These are phyloP conservation scores for Rana temporaria DNA, from an alignment of 2,113 vertebrate species.

Conservation along the genomic window DNA sequence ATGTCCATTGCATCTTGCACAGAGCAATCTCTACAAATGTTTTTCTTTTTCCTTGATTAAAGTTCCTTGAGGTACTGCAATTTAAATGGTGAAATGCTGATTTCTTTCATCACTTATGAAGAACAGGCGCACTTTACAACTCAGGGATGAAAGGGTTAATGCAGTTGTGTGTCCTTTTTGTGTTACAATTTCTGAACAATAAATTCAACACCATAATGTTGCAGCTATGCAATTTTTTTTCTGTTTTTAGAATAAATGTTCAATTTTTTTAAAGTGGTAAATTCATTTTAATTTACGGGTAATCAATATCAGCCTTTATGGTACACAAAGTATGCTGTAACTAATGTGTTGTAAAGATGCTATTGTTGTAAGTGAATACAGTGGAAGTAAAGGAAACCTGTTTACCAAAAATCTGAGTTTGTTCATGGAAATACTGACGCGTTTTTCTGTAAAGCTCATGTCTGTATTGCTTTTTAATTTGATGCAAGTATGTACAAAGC, in stretches of 20 bases:
- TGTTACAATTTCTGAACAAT: slow-evolving; percentile 65
- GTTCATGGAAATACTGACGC: no score
- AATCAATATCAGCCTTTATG: slow-evolving; percentile 71
- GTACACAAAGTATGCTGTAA: slow-evolving; percentile 42
- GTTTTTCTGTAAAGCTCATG: background rate
- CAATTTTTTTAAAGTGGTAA: slow-evolving; percentile 70
- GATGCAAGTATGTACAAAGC: no score
- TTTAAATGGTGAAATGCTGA: background rate
- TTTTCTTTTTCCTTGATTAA: background rate
- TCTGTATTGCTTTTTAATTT: background rate
- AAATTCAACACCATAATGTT: slow-evolving; percentile 70
- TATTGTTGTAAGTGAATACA: slow-evolving; percentile 22
- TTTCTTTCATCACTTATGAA: slow-evolving; percentile 35
- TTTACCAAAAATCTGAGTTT: slow-evolving; percentile 2
- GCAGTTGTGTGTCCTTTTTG: slow-evolving; percentile 51
- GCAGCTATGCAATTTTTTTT: slow-evolving; percentile 78
- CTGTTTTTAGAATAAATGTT: slow-evolving; percentile 61
- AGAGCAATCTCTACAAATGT: background rate
- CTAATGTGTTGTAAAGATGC: slow-evolving; percentile 38
- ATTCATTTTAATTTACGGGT: slow-evolving; percentile 78
- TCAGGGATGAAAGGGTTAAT: slow-evolving; percentile 54
- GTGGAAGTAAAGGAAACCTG: slow-evolving; percentile 33
- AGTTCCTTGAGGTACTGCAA: background rate
- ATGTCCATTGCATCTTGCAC: no score
- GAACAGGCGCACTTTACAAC: background rate